Conservation (phyloP, 1,140 invertebrate genomes). For the Nasonia vitripennis region DNA sequence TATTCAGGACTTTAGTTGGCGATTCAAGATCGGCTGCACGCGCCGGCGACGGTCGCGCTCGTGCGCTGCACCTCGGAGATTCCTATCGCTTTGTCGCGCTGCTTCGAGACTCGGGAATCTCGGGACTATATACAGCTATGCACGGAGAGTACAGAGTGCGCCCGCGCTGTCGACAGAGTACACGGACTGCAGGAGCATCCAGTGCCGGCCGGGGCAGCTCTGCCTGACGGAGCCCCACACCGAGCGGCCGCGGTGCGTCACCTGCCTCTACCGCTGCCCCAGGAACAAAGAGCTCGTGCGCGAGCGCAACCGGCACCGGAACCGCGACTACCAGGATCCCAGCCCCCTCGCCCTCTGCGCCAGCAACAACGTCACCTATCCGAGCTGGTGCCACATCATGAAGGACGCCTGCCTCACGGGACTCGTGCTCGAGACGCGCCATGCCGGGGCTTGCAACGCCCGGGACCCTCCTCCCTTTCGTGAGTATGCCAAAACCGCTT, state of each 20-base stretch:
- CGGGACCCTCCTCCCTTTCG: conserved; percentile 67
- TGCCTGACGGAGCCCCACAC: conserved; percentile 85
- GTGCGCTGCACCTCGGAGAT: background rate
- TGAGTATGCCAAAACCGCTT: conserved; percentile 50
- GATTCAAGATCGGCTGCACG: background rate
- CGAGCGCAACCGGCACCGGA: conserved; percentile 73
- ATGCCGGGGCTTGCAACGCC: conserved; percentile 81
- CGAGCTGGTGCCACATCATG: conserved; percentile 91
- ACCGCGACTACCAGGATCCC: conserved; percentile 70
- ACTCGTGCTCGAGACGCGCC: conserved; percentile 84
- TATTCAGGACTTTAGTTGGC: conserved; percentile 11
- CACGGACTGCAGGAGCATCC: conserved; percentile 84
- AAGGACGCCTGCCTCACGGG: conserved; percentile 88
- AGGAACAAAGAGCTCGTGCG: conserved; percentile 68
- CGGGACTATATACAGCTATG: no score
- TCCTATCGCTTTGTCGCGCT: no score
- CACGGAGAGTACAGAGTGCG: no score
- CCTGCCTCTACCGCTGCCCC: conserved; percentile 80
- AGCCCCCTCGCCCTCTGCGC: conserved; percentile 82
- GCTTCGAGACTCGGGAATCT: background rate
- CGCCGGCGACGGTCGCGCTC: no score
- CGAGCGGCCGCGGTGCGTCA: conserved; percentile 85
- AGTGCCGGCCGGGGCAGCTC: conserved; percentile 83
- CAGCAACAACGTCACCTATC: conserved; percentile 88
- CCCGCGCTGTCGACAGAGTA: conserved; percentile 76